phyloP scores from a whole-genome alignment of 2,113 vertebrate species.

The Columba janthina region DNA sequence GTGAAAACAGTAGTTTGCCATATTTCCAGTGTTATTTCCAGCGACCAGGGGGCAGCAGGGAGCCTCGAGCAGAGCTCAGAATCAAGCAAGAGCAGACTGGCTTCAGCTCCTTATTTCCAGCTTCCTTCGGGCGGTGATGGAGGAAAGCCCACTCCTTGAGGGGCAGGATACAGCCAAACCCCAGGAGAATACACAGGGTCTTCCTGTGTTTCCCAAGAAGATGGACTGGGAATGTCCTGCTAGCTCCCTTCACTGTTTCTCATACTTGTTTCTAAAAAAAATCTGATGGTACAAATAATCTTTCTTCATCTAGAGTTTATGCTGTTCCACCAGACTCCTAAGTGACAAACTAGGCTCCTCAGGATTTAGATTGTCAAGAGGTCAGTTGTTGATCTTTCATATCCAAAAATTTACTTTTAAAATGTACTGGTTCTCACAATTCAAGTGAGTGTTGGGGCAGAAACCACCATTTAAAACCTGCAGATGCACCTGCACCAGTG shows the following conservation, averaged over 20 bases:
- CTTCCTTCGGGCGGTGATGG: background rate
- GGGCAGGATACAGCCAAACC: background rate
- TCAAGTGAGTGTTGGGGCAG: background rate
- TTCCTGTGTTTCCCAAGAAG: background rate
- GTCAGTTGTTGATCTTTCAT: background rate
- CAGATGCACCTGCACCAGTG: background rate
- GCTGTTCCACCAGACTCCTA: background rate
- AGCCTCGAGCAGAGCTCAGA: slow-evolving; percentile 19
- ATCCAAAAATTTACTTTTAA: background rate
- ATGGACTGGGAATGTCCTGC: background rate
- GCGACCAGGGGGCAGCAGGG: slow-evolving; percentile 68
- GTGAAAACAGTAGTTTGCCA: background rate
- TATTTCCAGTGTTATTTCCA: slow-evolving; percentile 13
- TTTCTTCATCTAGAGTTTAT: background rate
- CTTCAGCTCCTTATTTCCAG: background rate
- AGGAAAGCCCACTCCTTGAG: background rate
- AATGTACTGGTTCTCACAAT: background rate
- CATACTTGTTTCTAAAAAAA: background rate
- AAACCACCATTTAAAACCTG: background rate
- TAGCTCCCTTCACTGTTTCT: background rate
- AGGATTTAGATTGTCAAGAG: background rate
- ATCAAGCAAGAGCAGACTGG: background rate
- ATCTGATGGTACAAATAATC: fast-evolving
- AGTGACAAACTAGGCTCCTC: background rate
- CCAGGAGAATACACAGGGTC: background rate